phyloP scores from a whole-genome alignment of 2,113 vertebrate species.

The Hippocampus abdominalis region DNA sequence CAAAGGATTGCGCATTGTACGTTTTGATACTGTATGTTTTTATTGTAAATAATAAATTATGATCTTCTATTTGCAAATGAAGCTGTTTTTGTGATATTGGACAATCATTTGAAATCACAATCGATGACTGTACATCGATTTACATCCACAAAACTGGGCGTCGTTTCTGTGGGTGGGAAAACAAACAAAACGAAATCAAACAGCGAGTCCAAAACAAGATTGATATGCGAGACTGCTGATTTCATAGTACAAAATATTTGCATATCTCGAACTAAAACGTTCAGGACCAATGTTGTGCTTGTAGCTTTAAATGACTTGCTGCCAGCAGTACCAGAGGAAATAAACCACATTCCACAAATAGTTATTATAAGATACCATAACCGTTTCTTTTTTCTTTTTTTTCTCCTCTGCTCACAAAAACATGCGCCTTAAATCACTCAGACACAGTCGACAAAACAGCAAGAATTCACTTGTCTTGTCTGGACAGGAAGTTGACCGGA shows the following conservation, averaged over 20 bases:
- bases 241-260: not conserved
- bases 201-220: not conserved
- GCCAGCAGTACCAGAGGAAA: slow-evolving; percentile 30
- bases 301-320: not conserved
- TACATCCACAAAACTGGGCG: not conserved
- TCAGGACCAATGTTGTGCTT: not conserved
- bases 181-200: not conserved
- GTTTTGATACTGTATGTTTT: slow-evolving; percentile 49
- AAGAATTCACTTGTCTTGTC: slow-evolving; percentile 64
- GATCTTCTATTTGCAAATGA: slow-evolving; percentile 52
- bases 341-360: slow-evolving; percentile 56
- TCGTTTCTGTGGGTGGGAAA: not conserved
- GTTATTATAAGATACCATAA: slow-evolving; percentile 51
- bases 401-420: slow-evolving; percentile 43
- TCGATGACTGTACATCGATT: not conserved
- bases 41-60: slow-evolving; percentile 64
- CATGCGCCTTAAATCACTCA: slow-evolving; percentile 27
- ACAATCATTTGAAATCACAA: not conserved
- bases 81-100: not conserved
- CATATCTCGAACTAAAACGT: not conserved
- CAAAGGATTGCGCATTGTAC: slow-evolving; percentile 43
- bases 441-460: slow-evolving; percentile 32
- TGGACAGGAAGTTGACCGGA: slow-evolving; percentile 62
- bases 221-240: not conserved
- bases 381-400: slow-evolving; percentile 12